Percentiles rank a stretch among this genome's conserved stretches.
These are phyloP conservation scores for Corapipo altera DNA, from an alignment of 2,113 vertebrate species.

Conservation along the genomic window DNA sequence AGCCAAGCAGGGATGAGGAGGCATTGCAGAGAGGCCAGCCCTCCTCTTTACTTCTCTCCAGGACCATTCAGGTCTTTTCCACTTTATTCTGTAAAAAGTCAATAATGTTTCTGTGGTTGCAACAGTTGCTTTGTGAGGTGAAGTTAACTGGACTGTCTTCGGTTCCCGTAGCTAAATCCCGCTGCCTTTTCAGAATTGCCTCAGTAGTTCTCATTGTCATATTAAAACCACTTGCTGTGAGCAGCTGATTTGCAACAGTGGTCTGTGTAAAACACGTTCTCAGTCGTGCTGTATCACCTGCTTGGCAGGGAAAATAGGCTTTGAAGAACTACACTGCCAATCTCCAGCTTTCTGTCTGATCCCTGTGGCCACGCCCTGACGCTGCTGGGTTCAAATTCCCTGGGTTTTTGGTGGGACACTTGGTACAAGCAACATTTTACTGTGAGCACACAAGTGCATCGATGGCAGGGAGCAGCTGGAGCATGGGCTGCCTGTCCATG, in stretches of 20 bases:
- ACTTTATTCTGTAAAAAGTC: background rate
- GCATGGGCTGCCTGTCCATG: rapidly evolving
- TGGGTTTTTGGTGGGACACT: background rate
- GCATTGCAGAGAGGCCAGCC: background rate
- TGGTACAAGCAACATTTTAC: background rate
- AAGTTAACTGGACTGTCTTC: background rate
- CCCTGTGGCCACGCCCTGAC: background rate
- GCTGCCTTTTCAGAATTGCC: background rate
- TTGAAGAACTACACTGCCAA: background rate
- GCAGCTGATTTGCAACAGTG: background rate
- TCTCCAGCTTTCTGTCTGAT: background rate
- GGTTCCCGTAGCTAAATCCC: background rate
- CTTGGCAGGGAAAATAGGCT: background rate
- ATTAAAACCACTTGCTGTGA: background rate
- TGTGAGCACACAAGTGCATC: background rate
- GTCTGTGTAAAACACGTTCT: background rate
- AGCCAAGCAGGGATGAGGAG: background rate
- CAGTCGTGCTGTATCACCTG: background rate
- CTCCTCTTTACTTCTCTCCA: background rate
- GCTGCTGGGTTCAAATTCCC: background rate
- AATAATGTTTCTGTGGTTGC: background rate
- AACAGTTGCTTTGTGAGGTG: background rate
- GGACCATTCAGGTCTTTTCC: rapidly evolving
- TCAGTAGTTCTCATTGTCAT: background rate
- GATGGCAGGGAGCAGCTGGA: rapidly evolving